These are phyloP conservation scores for Ichneumoninae sp. DNA, from an alignment of 2,888 invertebrate species.

Conservation along the genomic window DNA sequence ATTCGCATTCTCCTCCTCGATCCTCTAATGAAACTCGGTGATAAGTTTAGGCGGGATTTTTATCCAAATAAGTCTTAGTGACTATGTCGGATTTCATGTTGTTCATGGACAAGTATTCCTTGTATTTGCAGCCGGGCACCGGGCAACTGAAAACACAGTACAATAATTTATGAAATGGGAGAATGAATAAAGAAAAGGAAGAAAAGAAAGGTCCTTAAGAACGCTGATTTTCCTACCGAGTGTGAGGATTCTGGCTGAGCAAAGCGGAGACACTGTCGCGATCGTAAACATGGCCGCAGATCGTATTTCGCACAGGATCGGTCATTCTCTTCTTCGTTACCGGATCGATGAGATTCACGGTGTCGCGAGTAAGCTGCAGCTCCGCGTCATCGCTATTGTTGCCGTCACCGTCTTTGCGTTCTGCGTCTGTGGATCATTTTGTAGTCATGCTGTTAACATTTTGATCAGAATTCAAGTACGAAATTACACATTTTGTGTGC, in stretches of 20 bases:
- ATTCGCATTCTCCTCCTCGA: slow-evolving; percentile 12
- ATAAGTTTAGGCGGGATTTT: slow-evolving; percentile 65
- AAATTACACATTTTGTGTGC: too few relatives aligned
- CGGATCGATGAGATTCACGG: slow-evolving; percentile 79
- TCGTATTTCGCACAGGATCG: slow-evolving; percentile 79
- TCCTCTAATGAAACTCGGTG: background rate
- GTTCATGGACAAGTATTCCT: slow-evolving; percentile 69
- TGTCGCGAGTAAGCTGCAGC: slow-evolving; percentile 71
- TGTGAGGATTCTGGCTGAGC: slow-evolving; percentile 74
- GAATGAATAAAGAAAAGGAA: slow-evolving; percentile 3
- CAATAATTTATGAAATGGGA: background rate
- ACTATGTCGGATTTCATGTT: slow-evolving; percentile 75
- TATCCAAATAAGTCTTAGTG: slow-evolving; percentile 75
- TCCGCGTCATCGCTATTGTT: slow-evolving; percentile 72
- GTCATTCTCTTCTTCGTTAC: slow-evolving; percentile 79
- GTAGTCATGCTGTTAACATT: background rate
- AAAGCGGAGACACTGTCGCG: slow-evolving; percentile 73
- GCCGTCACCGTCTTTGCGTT: slow-evolving; percentile 2
- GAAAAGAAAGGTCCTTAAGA: background rate
- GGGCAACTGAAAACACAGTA: slow-evolving; percentile 76
- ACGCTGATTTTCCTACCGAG: slow-evolving; percentile 71
- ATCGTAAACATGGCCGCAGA: slow-evolving; percentile 81
- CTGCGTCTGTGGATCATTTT: slow-evolving; percentile 20
- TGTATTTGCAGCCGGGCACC: slow-evolving; percentile 78
- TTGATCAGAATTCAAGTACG: background rate